Evolutionary conservation across 2,888 invertebrate genomes (phyloP), one percentile per base, ranked within the genome.

Genomic region (Venusia cambrica): DNA sequence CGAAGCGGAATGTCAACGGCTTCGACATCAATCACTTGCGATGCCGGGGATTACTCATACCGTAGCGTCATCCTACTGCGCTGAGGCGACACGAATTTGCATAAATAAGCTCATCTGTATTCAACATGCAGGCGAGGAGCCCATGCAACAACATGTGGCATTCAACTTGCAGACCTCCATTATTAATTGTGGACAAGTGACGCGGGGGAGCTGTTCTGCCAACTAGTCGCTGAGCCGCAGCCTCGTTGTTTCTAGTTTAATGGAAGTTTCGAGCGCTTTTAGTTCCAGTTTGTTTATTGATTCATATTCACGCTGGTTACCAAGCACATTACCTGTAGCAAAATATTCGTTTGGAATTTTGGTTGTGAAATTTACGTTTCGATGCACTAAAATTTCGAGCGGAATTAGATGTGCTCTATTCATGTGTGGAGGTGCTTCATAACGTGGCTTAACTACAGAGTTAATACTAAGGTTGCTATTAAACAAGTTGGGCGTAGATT

Each of bases 21-120:
- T 67, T 57, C 51, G 61, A 70, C 77, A 80, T 80, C 78, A 80
- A 81, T 79, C 79, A 78, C 78, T 73, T 74, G 71, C 70, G 73
- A 71, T 69, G 71, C 61, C 57, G 51, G 68, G 75, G 74, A 77
- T 79, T 79, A 76, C 71, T 64, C 60, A 63, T 66, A 62, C 70
- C 54, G 62, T 62, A 58, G 73, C 73, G 72, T 75, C 78, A 75
- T 69, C 63, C 70, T 63, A 48, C 51, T 58, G 57, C 64, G 58
- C 53, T 58, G 63, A 66, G 66, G 73, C 73, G 65, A 69, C 65
- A 64, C 57, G 61, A 72, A 81, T 81, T 79, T 79, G 78, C 81
- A 80, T 81, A 81, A 81, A 79, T 79, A 80, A 79, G 73, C 80
- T 79, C 80, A 80, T 81, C 76, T 81, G 78, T 81, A 81, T 81